Base-by-base conservation (phyloP, 2,113 vertebrate species). In the Chloropsis hardwickii region DNA sequence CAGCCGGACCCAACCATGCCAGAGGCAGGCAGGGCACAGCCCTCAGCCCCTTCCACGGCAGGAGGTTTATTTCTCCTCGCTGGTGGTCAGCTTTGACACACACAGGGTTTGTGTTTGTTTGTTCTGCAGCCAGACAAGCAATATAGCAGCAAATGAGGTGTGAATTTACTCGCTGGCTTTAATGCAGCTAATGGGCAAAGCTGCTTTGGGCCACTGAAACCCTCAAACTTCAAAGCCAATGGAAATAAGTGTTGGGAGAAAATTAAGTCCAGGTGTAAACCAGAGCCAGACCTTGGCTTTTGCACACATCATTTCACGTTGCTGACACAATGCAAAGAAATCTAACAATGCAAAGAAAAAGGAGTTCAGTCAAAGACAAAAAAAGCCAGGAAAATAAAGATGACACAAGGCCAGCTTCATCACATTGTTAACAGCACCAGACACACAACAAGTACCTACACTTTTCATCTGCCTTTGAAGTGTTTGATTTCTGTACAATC, bases 391-490 rank as follows among this genome's bases (percentile, higher is more conserved):
- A 58, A 62, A 20, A 50, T 35, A 50, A 84, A 82, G 15, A 42
- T 11, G 21, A 16, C 42, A 66, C 0, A 1, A 4, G 12, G 23
- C 28, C 42, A 82, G 23, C 21, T 70, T 66, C 19, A 69, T 22
- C 37, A 24, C 11, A 21, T 60, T 45, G 76, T 31, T 35, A 87
- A 66, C 39, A 22, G 17, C 8, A 5, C 12, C 42, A 62, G 11
- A 45, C 10, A 13, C 0, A 61, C 11, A 71, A 45, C 12, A 80
- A 47, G 54, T 8, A 33, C 23, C 23, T 42, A 4, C 0, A 0
- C 35, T 71, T 81, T 70, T 1, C 35, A 62, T 54, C 69, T 44
- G 24, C 23, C 35, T 84, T 66, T 67, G 33, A 91, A 58, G 8
- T 5, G 1, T 27, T 33, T 12, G 9, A 57, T 66, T 77, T 62